Evolutionary conservation across 2,888 invertebrate species (phyloP).

Genomic region (Sceliomorpha sp.): DNA sequence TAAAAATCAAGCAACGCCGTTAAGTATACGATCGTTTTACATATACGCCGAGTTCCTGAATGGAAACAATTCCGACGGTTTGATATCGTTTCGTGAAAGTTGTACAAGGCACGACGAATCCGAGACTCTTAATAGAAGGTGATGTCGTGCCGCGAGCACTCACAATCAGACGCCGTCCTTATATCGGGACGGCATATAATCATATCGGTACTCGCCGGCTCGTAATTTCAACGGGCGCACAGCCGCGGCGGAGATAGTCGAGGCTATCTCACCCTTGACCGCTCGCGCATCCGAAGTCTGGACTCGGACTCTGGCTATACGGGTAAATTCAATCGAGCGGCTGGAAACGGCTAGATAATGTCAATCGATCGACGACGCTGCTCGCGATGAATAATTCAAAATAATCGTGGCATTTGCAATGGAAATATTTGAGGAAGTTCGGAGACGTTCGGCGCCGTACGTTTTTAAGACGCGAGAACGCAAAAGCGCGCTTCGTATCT

Average conservation of each 20-base stretch:
- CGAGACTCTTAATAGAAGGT: slow-evolving; percentile 40
- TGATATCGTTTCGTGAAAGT: slow-evolving; percentile 31
- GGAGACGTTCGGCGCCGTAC: too few relatives aligned
- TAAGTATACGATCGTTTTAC: background rate
- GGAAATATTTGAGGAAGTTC: slow-evolving; percentile 13
- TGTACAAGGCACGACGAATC: slow-evolving; percentile 35
- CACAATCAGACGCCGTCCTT: slow-evolving; percentile 42
- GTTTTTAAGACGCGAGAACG: background rate
- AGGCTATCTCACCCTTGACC: slow-evolving; percentile 53
- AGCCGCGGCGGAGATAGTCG: slow-evolving; percentile 35
- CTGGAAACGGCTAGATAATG: slow-evolving; percentile 49
- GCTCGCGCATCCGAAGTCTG: slow-evolving; percentile 42
- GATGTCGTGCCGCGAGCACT: slow-evolving; percentile 46
- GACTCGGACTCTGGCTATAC: slow-evolving; percentile 26
- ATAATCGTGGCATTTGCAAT: slow-evolving; percentile 9
- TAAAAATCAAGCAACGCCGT: too few relatives aligned
- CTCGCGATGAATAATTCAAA: slow-evolving; percentile 6
- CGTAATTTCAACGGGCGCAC: slow-evolving; percentile 44
- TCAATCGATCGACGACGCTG: slow-evolving; percentile 34
- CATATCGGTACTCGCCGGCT: slow-evolving; percentile 51
- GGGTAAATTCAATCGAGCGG: slow-evolving; percentile 49
- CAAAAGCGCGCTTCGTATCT: background rate
- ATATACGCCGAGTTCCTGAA: background rate
- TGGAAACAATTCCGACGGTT: slow-evolving; percentile 12
- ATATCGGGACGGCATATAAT: slow-evolving; percentile 43